Evolutionary conservation across 2,797 vertebrate species (phyloP), one percentile per base, ranked within the genome.

Genomic region (Coluber constrictor): DNA sequence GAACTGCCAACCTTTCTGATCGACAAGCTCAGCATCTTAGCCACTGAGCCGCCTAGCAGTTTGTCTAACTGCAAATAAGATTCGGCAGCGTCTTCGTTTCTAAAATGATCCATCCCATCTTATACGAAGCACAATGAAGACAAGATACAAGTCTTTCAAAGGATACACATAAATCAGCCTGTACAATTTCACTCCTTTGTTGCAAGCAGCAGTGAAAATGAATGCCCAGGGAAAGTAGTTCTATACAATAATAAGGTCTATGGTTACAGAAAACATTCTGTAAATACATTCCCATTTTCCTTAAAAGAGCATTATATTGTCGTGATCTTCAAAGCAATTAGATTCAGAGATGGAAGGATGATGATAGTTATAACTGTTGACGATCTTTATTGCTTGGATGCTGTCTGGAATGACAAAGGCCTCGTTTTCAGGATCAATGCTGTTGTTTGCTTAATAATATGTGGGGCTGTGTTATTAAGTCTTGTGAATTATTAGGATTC

Each of bases 221-320:
- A 27, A 56, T 25, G 2, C 87, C 59, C 37, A 27, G 1, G 47
- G 91, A 59, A 89, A 92, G 54, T 51, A 79, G 87, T 79, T 27
- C 37, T 91, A 55, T 56, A 54, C 79, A 29, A 79, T 88, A 92
- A 88, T 70, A 29, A 56, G 86, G 51, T 88, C 86, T 32, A 20
- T 47, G 59, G 32, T 43, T 89, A 16, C 43, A 18, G 37, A 60
- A 70, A 89, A 57, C 59, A 12, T 29, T 89, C 55, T 51, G 91
- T 89, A 89, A 89, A 89, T 92, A 79, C 59, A 47, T 59, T 20
- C 18, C 83, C 61, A 15, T 59, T 92, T 89, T 74, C 87, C 87
- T 89, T 60, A 51, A 20, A 89, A 92, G 56, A 43, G 10, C 66
- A 32, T 92, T n/a, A 47, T 88, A 74, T 51, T 88, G 63, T 59